Evolutionary conservation across 2,113 vertebrate species (phyloP).

Genomic region (Tamias sibiricus): DNA sequence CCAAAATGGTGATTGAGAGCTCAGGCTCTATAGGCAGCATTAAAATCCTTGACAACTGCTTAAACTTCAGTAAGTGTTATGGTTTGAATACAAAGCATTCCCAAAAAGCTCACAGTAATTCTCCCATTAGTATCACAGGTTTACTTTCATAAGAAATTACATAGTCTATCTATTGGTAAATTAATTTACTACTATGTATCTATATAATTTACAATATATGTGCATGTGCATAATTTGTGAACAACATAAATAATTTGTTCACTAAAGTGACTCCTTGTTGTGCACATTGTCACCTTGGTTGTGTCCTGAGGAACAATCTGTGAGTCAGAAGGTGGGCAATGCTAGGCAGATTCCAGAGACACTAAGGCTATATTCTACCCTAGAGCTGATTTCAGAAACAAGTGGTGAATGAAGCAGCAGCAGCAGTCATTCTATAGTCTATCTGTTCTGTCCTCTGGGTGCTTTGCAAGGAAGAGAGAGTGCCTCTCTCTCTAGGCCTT

Average conservation of each 20-base stretch:
- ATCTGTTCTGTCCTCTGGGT: background rate
- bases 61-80: background rate
- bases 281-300: background rate
- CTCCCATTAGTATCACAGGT: background rate
- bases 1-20: background rate
- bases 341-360: background rate
- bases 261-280: background rate
- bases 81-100: too few species aligned
- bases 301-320: background rate
- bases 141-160: background rate
- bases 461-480: background rate
- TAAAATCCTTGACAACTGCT: background rate
- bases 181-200: background rate
- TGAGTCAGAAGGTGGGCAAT: accelerated
- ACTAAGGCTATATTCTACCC: background rate
- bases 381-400: background rate
- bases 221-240: background rate
- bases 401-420: background rate
- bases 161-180: background rate
- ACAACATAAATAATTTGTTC: background rate
- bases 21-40: background rate
- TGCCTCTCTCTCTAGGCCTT: slow-evolving; percentile 33
- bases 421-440: background rate
- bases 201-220: background rate
- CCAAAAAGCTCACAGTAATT: background rate